Evolutionary conservation across 2,113 vertebrate species (phyloP), one percentile per base, ranked within the genome.

Genomic region (Melanerpes formicivorus): DNA sequence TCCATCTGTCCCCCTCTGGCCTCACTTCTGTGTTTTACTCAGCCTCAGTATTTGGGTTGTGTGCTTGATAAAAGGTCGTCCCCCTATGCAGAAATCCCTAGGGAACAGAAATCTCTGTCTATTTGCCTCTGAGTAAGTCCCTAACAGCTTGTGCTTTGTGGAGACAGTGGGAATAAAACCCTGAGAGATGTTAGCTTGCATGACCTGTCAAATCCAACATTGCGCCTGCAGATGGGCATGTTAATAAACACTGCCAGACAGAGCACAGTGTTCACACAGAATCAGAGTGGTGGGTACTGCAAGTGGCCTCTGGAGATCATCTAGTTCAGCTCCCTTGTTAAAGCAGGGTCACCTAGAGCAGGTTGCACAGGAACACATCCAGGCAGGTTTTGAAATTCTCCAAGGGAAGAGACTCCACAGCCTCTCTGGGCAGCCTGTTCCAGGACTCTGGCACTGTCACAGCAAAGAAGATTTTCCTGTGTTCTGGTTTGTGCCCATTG

Each of bases 161-260:
- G 60, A 80, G 71, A 2, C 27, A 19, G 86, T 1, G 2, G 74
- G 59, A 81, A 30, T 30, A 4, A 48, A 77, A 1, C 44, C 3
- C 58, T 5, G 30, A 60, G 44, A 69, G 63, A 52, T 54, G 84
- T 78, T 78, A 72, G 44, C 73, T 86, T 11, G 48, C 18, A 4
- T 64, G 58, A 56, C 40, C 89, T 11, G 0, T 46, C 62, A 26
- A 78, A 81, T 25, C 27, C 62, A 56, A 1, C 4, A 6, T 7
- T 34, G 34, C 1, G 1, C 25, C 52, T 48, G 27, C 0, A 3
- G 30, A 16, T 0, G 1, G 59, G 69, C 4, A 0, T 52, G 59
- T 52, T 34, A 16, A n/a, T 42, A 5, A 59, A 13, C 76, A 0
- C 48, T 8, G 58, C 67, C 65, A 29, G 60, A 3, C 52, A 7